Evolutionary conservation across 35 echinoderm and acorn worm genomes (phyloP), one percentile per base, ranked within the genome.

Genomic region (Apostichopus californicus): DNA sequence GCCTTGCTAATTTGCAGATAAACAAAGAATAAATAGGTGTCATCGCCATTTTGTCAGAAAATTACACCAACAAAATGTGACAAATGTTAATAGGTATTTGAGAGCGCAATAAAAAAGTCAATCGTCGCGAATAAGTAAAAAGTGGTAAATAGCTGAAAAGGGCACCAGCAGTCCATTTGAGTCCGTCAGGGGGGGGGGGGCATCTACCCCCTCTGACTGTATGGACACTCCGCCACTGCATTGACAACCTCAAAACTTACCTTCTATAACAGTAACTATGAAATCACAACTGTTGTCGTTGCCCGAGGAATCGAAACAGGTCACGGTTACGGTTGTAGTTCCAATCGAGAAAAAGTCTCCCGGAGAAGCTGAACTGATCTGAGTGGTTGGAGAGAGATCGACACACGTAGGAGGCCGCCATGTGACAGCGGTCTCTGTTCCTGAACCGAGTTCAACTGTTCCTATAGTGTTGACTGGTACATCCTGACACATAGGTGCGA

Each of bases 331-430:
- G 54, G 24, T 56, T 14, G 89, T 91, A 12, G 18, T 15, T 20
- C 89, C 89, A 58, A 91, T 77, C 10, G 12, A 4, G 89, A 91
- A 91, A 0, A 53, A 18, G 12, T 54, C 89, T 56, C 89, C 89
- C 4, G 89, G 89, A 23, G 20, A 58, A 22, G 55, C 13, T 57
- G 81, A 9, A 55, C 81, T 85, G 10, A 55, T 23, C 55, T 85
- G 54, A n/a, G 55, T 23, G 22, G 81, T 85, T 58, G 57, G 54
- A 7, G 81, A 85, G 9, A 85, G 57, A 85, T 85, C 81, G 20
- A 85, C 55, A 85, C 81, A 85, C 58, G 14, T 85, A n/a, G 81
- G 81, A 12, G 81, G 81, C 10, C 17, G 15, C 81, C 81, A 85
- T 15, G 81, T 58, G 6, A 85, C 81, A 23, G 81, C 58, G 21